phyloP scores from a whole-genome alignment of 2,113 vertebrate species.

The Emydura subglobosa region DNA sequence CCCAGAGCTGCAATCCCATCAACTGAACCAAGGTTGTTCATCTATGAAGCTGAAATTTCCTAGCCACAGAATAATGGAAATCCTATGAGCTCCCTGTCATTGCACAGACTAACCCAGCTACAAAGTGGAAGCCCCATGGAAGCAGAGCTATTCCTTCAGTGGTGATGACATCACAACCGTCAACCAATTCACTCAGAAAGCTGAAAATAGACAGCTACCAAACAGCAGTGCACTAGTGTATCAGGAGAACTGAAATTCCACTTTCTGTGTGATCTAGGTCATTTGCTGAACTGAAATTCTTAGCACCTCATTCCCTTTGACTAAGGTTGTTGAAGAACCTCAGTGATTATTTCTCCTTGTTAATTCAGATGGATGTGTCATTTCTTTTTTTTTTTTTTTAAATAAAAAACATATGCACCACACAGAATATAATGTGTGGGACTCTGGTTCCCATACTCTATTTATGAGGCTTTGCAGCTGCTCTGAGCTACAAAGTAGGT shows the following conservation, averaged over 20 bases:
- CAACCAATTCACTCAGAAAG: background rate
- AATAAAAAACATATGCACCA: no score
- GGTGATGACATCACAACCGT: background rate
- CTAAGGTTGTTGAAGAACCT: no score
- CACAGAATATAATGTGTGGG: no score
- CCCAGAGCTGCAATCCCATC: slow-evolving; percentile 30
- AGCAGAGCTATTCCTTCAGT: accelerated
- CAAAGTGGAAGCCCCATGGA: background rate
- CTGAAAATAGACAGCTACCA: background rate
- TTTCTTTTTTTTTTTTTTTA: no score
- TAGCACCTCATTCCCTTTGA: no score
- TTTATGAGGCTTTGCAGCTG: no score
- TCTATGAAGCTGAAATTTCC: background rate
- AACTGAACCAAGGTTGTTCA: slow-evolving; percentile 7
- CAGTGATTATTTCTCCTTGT: no score
- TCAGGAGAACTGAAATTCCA: background rate
- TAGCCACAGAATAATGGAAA: background rate
- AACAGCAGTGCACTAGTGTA: background rate
- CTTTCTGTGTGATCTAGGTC: no score
- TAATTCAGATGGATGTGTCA: no score
- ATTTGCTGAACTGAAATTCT: no score
- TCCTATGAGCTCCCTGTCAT: accelerated
- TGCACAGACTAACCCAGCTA: background rate
- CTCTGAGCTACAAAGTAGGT: no score
- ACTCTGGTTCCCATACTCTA: no score